These are phyloP conservation scores for Spodoptera littoralis DNA, from an alignment of 2,888 invertebrate genomes.

Conservation along the genomic window DNA sequence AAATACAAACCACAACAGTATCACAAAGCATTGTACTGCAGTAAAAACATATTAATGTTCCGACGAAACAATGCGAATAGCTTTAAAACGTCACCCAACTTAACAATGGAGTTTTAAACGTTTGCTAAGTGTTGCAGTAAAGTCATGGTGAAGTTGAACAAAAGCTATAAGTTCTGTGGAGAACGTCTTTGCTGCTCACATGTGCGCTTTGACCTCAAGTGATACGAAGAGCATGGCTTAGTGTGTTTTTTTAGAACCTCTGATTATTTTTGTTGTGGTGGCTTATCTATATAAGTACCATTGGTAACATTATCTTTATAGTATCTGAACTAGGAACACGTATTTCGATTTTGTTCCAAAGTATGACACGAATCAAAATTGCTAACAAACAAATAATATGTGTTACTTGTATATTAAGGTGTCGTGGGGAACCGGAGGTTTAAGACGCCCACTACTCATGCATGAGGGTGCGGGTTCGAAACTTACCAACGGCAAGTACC, in stretches of 20 bases:
- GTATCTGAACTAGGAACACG: no score
- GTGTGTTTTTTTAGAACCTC: slow-evolving; percentile 42
- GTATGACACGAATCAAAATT: no score
- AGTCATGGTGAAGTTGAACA: slow-evolving; percentile 73
- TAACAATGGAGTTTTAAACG: slow-evolving; percentile 79
- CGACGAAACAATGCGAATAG: slow-evolving; percentile 68
- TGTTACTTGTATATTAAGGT: no score
- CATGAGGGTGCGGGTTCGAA: no score
- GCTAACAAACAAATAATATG: no score
- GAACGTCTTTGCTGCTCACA: slow-evolving; percentile 61
- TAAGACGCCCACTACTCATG: no score
- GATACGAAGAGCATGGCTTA: slow-evolving; percentile 40
- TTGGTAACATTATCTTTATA: no score
- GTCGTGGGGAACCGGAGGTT: no score
- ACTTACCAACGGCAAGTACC: no score
- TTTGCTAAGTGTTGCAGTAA: slow-evolving; percentile 80
- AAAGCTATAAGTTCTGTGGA: slow-evolving; percentile 72
- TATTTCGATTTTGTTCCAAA: no score
- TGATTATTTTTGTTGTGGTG: slow-evolving; percentile 30
- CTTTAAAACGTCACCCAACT: slow-evolving; percentile 72
- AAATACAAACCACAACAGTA: slow-evolving; percentile 35
- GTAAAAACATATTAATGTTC: slow-evolving; percentile 61
- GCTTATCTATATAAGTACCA: no score
- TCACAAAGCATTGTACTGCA: slow-evolving; percentile 45
- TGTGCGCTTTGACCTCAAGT: slow-evolving; percentile 54